These are phyloP conservation scores for Archips crataeganus DNA, from an alignment of 2,888 invertebrate species.

Conservation along the genomic window DNA sequence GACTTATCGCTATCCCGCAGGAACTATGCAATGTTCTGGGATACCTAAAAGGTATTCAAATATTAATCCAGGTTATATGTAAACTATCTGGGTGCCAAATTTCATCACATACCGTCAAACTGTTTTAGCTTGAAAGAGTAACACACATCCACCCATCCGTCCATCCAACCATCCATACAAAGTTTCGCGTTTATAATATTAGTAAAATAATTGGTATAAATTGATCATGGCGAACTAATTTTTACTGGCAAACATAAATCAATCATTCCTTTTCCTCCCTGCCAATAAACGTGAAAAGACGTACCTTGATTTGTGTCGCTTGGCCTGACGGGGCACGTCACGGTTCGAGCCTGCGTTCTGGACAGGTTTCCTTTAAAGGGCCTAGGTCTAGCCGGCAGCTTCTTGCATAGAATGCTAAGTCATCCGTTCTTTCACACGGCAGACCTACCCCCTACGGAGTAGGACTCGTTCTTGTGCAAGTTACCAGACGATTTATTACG, in stretches of 20 bases:
- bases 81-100: no score
- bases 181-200: no score
- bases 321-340: conserved; percentile 29
- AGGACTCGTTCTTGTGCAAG: conserved; percentile 33
- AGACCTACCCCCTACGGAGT: conserved; percentile 44
- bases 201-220: neutral
- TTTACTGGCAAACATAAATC: conserved; percentile 16
- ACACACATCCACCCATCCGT: no score
- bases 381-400: conserved; percentile 49
- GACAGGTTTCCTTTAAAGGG: conserved; percentile 59
- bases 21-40: no score
- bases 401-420: conserved; percentile 55
- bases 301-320: conserved; percentile 40
- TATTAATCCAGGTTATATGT: no score
- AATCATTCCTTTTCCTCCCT: conserved; percentile 26
- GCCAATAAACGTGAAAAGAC: conserved; percentile 32
- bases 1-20: no score
- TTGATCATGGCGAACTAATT: neutral
- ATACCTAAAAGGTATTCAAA: no score
- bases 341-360: conserved; percentile 16
- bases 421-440: conserved; percentile 48
- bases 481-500: conserved; percentile 39
- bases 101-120: no score
- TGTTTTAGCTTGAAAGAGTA: no score
- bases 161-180: no score